Evolutionary conservation across 2,888 invertebrate genomes (phyloP), one percentile per base, ranked within the genome.

Genomic region (Nephrotoma guestfalica): DNA sequence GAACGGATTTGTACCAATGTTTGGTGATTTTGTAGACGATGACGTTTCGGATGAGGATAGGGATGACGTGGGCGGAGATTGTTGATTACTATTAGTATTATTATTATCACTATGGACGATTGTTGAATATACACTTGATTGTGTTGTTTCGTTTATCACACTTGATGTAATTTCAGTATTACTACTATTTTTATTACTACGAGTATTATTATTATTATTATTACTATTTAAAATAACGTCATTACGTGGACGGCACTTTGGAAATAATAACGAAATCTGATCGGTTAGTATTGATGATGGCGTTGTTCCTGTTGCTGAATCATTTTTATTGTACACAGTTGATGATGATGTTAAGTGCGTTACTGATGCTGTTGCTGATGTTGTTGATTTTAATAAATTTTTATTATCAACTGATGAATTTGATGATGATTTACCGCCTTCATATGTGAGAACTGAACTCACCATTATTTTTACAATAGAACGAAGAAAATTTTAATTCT

Each of bases 221-320:
- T 30, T 86, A 51, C n/a, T 41, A 91, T 93, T 93, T 89, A 93
- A 91, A 91, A 93, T 93, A 89, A 93, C 92, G 91, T 93, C 93
- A 89, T 92, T 92, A 90, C 94, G 93, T 89, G 96, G 96, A 90
- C 96, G 94, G 93, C 96, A 96, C 95, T 96, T 96, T 90, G 96
- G 96, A 93, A 96, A 97, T 90, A 96, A 93, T 91, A 95, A 94
- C 90, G 96, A 96, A 92, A 97, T 96, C 92, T 95, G 95, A 93
- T 96, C 96, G 92, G 89, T 91, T 30, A 93, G 92, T 90, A 92
- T 30, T 85, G 45, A 18, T 18, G 85, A 43, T 43, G 85, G 18
- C 13, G 84, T 84, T 84, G 41, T 83, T 40, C 83, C 83, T n/a
- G n/a, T 85, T 85, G 85, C 45, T 41, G 84, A 42, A 84, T 84